These are phyloP conservation scores for Nemopilema nomurai DNA, from an alignment of 30 jellyfish, hydroid and myxozoan genomes.

Conservation along the genomic window DNA sequence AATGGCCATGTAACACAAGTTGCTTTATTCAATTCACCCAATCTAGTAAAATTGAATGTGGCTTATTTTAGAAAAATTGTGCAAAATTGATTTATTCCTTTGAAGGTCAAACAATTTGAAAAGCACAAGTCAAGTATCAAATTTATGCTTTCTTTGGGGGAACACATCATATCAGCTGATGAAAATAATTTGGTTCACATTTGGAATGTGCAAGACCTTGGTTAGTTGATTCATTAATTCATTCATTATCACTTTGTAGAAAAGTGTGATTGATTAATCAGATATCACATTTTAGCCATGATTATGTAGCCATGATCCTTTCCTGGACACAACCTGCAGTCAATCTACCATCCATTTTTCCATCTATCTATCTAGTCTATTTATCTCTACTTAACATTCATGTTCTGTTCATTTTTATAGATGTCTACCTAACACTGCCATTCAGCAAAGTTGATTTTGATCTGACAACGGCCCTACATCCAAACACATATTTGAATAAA, in stretches of 20 bases:
- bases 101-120: conserved; percentile 50
- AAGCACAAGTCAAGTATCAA: conserved; percentile 63
- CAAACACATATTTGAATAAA: conserved; percentile 89
- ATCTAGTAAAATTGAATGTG: no score
- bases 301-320: no score
- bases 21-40: no score
- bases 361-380: no score
- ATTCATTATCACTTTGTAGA: no score
- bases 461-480: conserved; percentile 85
- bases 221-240: conserved; percentile 42
- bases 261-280: no score
- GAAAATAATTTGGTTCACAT: conserved; percentile 48
- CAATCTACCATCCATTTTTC: no score
- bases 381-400: no score
- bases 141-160: conserved; percentile 68
- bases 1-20: no score
- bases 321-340: no score
- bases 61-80: no score
- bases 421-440: conserved; percentile 64
- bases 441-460: conserved; percentile 64
- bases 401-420: conserved; percentile 61
- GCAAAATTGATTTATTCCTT: neutral
- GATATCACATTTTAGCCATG: no score
- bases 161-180: conserved; percentile 78
- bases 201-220: conserved; percentile 73